phyloP scores from a whole-genome alignment of 2,888 invertebrate species.

The Ornithoptera priamus region DNA sequence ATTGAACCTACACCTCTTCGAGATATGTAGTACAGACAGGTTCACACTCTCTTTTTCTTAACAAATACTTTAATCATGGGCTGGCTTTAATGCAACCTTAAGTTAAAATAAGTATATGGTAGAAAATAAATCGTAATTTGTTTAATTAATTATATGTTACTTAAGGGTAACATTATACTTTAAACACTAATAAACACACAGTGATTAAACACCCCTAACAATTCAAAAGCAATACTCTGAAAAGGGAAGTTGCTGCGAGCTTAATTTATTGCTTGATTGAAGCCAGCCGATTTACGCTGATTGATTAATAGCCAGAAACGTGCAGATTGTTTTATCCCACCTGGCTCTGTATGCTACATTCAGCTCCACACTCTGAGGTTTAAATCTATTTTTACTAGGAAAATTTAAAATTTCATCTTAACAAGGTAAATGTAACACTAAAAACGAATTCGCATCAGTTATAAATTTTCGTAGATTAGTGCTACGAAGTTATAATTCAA shows the following conservation, averaged over 20 bases:
- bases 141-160: not conserved
- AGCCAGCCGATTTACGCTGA: constrained; percentile 37
- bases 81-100: no score
- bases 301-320: constrained; percentile 38
- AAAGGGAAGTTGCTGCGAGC: constrained; percentile 32
- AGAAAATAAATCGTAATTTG: not conserved
- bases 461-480: not conserved
- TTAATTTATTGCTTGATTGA: constrained; percentile 37
- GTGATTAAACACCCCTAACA: constrained; percentile 5
- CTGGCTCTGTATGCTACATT: constrained; percentile 14
- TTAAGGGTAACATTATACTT: not conserved
- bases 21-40: no score
- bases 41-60: not conserved
- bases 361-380: not conserved
- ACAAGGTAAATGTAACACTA: not conserved
- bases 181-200: not conserved
- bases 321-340: constrained; percentile 27
- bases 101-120: not conserved
- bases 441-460: not conserved
- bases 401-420: not conserved
- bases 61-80: no score
- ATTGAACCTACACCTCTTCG: no score
- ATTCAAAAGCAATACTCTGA: constrained; percentile 20
- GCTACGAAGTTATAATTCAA: no score
- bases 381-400: not conserved